Base-by-base conservation (phyloP, 92 coral and sea anemone genomes). In the Galaxea fascicularis region DNA sequence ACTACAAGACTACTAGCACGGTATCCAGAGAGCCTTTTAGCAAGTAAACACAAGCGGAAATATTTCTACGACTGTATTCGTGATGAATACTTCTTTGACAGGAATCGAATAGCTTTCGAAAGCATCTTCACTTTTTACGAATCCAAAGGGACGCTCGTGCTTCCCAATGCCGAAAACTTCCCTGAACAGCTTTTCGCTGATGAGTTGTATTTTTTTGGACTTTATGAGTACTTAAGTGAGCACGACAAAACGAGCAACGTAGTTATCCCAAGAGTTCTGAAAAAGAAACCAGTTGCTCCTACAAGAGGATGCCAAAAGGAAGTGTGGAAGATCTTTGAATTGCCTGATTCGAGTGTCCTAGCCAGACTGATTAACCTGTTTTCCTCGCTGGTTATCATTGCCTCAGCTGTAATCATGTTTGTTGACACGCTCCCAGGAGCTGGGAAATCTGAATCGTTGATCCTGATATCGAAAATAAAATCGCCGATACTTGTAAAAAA, bases 71-170 rank as follows among this genome's bases (percentile, higher is more conserved):
- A 91, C 17, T 65, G 75, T 15, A 75, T 81, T 44, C 71, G 88
- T 4, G 82, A 78, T 29, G 91, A 91, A 13, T 83, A 77, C 52
- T 91, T 91, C 57, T 91, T 91, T 65, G 94, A 91, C 35, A 74
- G 94, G 31, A 91, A 87, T 74, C 91, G 94, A 11, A 72, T 76
- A 21, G 94, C 91, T 14, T 91, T 91, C 47, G 94, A 87, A 39
- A 84, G 86, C 46, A 85, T 91, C 57, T 87, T 69, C 58, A 73
- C 29, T 39, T 91, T 91, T 26, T 91, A 87, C 65, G 76, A 51
- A 30, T 51, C 73, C 13, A 29, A 67, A 31, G 94, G 94, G 12
- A 60, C 24, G 4, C 26, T 91, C 3, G 71, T 73, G 0, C 35
- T 77, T 25, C 94, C 94, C 14, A 67, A 69, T 12, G 89, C 78